Evolutionary conservation across 2,113 vertebrate genomes (phyloP), one percentile per base, ranked within the genome.

Genomic region (Brachypteracias leptosomus): DNA sequence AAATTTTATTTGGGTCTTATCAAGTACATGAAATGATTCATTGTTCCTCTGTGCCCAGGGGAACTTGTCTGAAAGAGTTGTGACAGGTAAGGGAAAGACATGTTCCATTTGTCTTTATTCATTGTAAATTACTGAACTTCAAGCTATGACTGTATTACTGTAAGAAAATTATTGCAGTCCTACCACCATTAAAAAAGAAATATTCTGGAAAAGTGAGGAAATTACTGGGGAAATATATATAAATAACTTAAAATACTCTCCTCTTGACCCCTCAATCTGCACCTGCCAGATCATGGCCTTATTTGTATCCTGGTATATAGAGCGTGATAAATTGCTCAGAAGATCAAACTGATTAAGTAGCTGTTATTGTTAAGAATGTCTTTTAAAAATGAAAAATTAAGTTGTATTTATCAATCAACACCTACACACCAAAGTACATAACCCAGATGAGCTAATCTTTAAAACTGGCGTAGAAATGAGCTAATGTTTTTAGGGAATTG

Each of bases 391-490:
- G 44, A 97, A 97, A 97, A 96, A 96, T 91, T 85, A 96, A 96
- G 70, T 84, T 88, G 81, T 80, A 90, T 89, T 97, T 94, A 97
- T 62, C 96, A 97, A 94, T 98, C 96, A 97, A 74, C 95, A 98
- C 92, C 97, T 98, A 95, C 33, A 36, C 90, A 96, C 91, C 72
- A 52, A 97, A 97, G 88, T 93, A 68, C 79, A 96, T 83, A 96
- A 89, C 73, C 90, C 83, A 97, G 91, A 98, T 96, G 97, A 98
- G 91, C 92, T 97, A 97, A 98, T 96, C 88, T 96, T 92, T 59
- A 95, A 96, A 84, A 95, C 85, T 75, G 77, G 73, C 2, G 13
- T 82, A 93, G 89, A 97, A 97, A 94, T 97, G 97, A 98, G 88
- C 93, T 97, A 97, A 98, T 97, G 94, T 94, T 97, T 93, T 97